Evolutionary conservation across 1,140 invertebrate species (phyloP).

Genomic region (Lucilia cuprina): DNA sequence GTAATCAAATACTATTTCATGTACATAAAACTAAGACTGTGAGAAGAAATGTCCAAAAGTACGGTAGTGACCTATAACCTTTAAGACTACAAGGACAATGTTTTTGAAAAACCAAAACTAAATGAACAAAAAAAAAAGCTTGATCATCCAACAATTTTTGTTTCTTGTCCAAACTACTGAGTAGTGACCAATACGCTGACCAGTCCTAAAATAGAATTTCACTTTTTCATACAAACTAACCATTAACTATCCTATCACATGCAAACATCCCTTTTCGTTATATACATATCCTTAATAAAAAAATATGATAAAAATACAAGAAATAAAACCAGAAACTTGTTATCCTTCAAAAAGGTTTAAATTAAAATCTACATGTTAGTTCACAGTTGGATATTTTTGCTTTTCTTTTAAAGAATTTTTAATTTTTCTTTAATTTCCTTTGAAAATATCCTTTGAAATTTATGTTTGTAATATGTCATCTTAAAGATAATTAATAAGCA

Average conservation of each 20-base stretch:
- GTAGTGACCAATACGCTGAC: slow-evolving; percentile 16
- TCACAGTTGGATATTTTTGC: slow-evolving; percentile 21
- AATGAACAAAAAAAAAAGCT: slow-evolving; percentile 41
- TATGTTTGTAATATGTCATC: slow-evolving; percentile 45
- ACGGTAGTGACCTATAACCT: slow-evolving; percentile 60
- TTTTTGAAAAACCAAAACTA: background rate
- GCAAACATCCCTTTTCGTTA: slow-evolving; percentile 13
- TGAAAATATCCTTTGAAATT: slow-evolving; percentile 37
- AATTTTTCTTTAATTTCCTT: background rate
- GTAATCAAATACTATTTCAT: slow-evolving; percentile 12
- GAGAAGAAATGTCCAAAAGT: slow-evolving; percentile 58
- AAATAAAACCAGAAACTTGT: slow-evolving; percentile 45
- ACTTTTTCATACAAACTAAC: slow-evolving; percentile 51
- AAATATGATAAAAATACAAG: slow-evolving; percentile 38
- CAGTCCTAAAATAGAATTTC: slow-evolving; percentile 12
- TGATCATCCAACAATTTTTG: slow-evolving; percentile 44
- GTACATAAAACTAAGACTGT: slow-evolving; percentile 36
- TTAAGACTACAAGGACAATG: slow-evolving; percentile 43
- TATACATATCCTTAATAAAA: slow-evolving; percentile 42
- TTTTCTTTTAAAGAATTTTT: slow-evolving; percentile 7
- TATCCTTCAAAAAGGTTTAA: slow-evolving; percentile 49
- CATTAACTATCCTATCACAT: slow-evolving; percentile 41
- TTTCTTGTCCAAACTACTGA: slow-evolving; percentile 36
- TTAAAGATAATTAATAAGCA: slow-evolving; percentile 59
- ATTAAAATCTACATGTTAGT: background rate